These are phyloP conservation scores for Emydura subglobosa DNA, from an alignment of 2,113 vertebrate genomes.

Conservation along the genomic window DNA sequence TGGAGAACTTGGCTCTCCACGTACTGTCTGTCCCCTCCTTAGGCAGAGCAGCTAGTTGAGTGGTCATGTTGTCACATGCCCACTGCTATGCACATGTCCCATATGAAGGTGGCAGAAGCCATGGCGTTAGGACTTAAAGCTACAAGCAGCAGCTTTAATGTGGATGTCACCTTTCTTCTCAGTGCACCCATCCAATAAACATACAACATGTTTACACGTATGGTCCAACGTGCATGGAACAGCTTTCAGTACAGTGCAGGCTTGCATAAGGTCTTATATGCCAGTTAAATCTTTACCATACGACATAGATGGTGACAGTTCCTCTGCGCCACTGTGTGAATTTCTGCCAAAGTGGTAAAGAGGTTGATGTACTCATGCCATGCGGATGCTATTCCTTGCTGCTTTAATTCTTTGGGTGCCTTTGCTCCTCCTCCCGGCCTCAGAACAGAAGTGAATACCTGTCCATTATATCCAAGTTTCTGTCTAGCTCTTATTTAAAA, in stretches of 20 bases:
- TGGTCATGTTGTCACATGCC: background rate
- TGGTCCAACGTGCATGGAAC: background rate
- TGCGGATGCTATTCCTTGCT: slow-evolving; percentile 48
- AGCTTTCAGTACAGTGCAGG: background rate
- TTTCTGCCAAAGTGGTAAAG: slow-evolving; percentile 23
- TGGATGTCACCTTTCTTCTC: background rate
- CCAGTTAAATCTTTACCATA: background rate
- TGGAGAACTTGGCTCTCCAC: background rate
- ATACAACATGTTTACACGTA: background rate
- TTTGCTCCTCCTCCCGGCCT: slow-evolving; percentile 54
- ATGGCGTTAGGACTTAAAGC: background rate
- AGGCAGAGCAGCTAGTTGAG: slow-evolving; percentile 1
- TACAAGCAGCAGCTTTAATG: background rate
- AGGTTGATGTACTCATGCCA: slow-evolving; percentile 42
- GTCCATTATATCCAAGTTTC: slow-evolving; percentile 52
- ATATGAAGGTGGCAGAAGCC: background rate
- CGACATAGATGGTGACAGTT: background rate
- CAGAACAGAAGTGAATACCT: slow-evolving; percentile 54
- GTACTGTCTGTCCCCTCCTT: background rate
- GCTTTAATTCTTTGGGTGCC: slow-evolving; percentile 34
- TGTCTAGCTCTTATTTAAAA: slow-evolving; percentile 62
- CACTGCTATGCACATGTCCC: background rate
- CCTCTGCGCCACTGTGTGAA: background rate
- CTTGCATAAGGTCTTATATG: background rate
- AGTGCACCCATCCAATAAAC: background rate